phyloP scores from a whole-genome alignment of 2,113 vertebrate species.

The Craseonycteris thonglongyai region DNA sequence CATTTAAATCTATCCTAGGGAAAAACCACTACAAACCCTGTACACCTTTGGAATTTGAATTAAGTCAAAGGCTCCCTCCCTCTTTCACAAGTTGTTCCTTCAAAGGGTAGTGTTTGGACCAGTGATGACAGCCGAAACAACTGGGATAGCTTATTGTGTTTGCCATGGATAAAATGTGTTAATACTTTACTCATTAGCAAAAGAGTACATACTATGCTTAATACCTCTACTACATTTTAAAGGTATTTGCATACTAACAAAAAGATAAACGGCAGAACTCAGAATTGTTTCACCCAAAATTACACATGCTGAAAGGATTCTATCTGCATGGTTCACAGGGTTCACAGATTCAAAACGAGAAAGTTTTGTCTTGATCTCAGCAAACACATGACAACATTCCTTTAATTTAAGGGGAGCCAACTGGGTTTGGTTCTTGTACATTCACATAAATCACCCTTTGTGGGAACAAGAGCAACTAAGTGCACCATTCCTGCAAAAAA shows the following conservation, averaged over 20 bases:
- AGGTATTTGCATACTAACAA: neutral
- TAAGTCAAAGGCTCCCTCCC: neutral
- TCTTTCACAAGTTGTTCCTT: neutral
- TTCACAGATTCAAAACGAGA: neutral
- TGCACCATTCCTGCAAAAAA: neutral
- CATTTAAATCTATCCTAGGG: neutral
- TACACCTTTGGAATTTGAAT: neutral
- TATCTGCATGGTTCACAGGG: neutral
- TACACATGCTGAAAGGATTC: neutral
- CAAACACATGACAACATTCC: neutral
- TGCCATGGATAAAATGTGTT: neutral
- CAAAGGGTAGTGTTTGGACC: neutral
- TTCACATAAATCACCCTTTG: neutral
- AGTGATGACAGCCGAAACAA: neutral
- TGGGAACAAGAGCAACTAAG: neutral
- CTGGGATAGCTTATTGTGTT: neutral
- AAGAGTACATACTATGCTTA: neutral
- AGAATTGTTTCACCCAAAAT: neutral
- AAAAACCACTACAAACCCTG: neutral
- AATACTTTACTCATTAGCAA: neutral
- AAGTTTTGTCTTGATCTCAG: neutral
- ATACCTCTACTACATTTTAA: neutral
- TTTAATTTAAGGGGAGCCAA: neutral
- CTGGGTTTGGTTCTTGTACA: accelerated
- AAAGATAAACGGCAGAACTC: neutral